Evolutionary conservation across 2,888 invertebrate species (phyloP).

Genomic region (Ditula angustiorana): DNA sequence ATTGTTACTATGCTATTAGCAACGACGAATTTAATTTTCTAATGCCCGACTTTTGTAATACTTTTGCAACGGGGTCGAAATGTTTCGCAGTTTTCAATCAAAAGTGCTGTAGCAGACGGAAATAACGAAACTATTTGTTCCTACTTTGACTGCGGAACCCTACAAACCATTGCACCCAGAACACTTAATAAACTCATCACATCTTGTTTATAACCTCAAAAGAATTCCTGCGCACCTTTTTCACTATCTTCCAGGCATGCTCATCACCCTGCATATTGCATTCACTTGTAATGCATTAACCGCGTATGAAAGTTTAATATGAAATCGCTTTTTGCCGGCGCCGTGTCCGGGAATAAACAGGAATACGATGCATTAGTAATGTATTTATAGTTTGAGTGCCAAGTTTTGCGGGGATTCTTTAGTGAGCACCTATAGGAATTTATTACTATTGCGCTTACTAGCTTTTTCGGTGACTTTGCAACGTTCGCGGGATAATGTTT

Average conservation of each 20-base stretch:
- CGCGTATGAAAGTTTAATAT: conserved; percentile 62
- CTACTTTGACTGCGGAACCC: too few relatives aligned
- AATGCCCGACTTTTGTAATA: too few relatives aligned
- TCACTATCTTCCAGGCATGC: conserved; percentile 46
- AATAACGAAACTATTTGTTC: too few relatives aligned
- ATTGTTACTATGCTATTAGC: too few relatives aligned
- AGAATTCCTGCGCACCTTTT: conserved; percentile 30
- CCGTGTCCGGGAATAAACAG: conserved; percentile 8
- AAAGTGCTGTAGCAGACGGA: too few relatives aligned
- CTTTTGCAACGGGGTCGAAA: too few relatives aligned
- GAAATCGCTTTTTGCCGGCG: conserved; percentile 49
- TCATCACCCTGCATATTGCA: conserved; percentile 60
- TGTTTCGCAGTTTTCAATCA: too few relatives aligned
- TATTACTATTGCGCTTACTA: background rate
- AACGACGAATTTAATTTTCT: too few relatives aligned
- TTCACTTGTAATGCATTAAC: conserved; percentile 64
- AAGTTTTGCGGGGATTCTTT: conserved; percentile 4
- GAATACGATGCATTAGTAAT: background rate
- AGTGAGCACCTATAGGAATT: background rate
- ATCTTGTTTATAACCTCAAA: conserved; percentile 20
- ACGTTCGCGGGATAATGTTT: too few relatives aligned
- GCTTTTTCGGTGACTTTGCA: background rate
- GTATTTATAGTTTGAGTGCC: conserved; percentile 3
- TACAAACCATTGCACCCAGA: too few relatives aligned
- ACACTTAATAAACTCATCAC: conserved; percentile 10